phyloP scores from a whole-genome alignment of 2,888 invertebrate genomes.

The Amorpha juglandis region DNA sequence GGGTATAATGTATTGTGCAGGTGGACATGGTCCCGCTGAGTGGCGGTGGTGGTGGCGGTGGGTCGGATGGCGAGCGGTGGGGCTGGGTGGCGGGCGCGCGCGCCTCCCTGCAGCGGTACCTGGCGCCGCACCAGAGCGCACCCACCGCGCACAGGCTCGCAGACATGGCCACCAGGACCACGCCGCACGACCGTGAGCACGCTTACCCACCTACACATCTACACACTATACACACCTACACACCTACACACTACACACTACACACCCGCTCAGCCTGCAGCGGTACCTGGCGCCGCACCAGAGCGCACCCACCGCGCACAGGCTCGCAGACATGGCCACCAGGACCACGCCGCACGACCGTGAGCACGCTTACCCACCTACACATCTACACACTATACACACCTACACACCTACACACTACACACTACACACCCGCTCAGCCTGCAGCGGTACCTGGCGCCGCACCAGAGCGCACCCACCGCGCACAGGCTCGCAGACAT shows the following conservation, averaged over 20 bases:
- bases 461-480: slow-evolving; percentile 58
- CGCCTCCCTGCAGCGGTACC: slow-evolving; percentile 53
- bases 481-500: slow-evolving; percentile 57
- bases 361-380: too few species aligned
- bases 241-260: too few species aligned
- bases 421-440: slow-evolving; percentile 34
- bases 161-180: slow-evolving; percentile 57
- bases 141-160: slow-evolving; percentile 54
- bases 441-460: slow-evolving; percentile 56
- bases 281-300: slow-evolving; percentile 61
- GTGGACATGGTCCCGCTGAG: slow-evolving; percentile 61
- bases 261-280: slow-evolving; percentile 46
- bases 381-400: too few species aligned
- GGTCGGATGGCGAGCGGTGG: too few species aligned
- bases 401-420: too few species aligned
- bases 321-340: slow-evolving; percentile 58
- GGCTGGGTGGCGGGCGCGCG: slow-evolving; percentile 51
- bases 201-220: too few species aligned
- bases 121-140: slow-evolving; percentile 59
- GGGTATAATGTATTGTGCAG: too few species aligned
- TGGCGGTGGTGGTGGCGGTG: too few species aligned
- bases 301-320: slow-evolving; percentile 51
- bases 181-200: slow-evolving; percentile 54
- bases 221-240: too few species aligned
- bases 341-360: slow-evolving; percentile 56